Evolutionary conservation across 1,140 invertebrate genomes (phyloP), one percentile per base, ranked within the genome.

Genomic region (Ephestia elutella): DNA sequence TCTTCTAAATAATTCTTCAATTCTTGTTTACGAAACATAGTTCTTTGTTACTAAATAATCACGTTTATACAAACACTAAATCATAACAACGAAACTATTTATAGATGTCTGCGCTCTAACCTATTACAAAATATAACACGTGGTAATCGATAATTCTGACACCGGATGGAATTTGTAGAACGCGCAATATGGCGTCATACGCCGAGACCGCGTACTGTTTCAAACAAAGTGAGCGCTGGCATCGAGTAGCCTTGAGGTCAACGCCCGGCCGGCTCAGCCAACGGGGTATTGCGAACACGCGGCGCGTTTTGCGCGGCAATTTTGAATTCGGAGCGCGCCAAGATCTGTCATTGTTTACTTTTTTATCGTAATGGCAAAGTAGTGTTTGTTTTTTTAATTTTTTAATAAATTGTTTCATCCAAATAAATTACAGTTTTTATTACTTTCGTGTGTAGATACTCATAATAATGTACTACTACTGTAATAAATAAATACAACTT

Each of bases 1-100:
- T 65, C 51, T 50, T 62, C 28, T 17, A 73, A 54, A 20, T 57
- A 65, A 9, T 57, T 51, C 17, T 49, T 64, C 11, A 73, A 50
- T 28, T 63, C 50, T 28, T 44, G 49, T 54, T 67, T 61, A 18
- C 63, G 62, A 49, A 20, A 56, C 67, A 73, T 70, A 13, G 10
- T 35, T 10, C 1, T 18, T 13, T 4, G 1, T 5, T 32, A 32
- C 18, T 57, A 19, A 19, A 11, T 19, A 32, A 54, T 17, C 32
- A 38, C 25, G 17, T 9, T 30, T 54, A 20, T 35, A 35, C 13
- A 1, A 32, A 17, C 1, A 35, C 10, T 2, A 2, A 18, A 18
- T 7, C 17, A 2, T 13, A 32, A 32, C 30, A 32, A 32, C 30
- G 25, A 32, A 32, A 32, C 30, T 7, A 28, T 28, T 28, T 28